Evolutionary conservation across 2,888 invertebrate species (phyloP).

Genomic region (Anorthoa munda): DNA sequence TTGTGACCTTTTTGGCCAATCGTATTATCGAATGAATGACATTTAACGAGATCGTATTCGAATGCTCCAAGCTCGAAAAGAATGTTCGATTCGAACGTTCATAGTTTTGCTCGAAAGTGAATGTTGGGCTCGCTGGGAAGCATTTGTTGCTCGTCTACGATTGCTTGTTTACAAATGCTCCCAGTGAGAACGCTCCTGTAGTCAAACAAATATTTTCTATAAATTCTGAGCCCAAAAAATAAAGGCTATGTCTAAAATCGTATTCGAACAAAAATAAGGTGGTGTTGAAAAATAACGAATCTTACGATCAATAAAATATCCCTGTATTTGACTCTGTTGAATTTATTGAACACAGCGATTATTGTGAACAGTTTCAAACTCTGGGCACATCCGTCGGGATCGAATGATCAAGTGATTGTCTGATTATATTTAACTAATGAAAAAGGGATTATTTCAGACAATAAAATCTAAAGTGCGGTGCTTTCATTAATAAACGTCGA

Average conservation of each 20-base stretch:
- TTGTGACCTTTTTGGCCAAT: no score
- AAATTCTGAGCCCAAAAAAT: constrained; percentile 67
- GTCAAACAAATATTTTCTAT: constrained; percentile 64
- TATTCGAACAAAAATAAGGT: constrained; percentile 74
- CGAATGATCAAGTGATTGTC: constrained; percentile 55
- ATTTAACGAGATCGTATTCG: no score
- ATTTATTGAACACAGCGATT: constrained; percentile 87
- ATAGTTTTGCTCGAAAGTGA: no score
- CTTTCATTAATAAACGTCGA: constrained; percentile 50
- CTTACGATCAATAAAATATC: constrained; percentile 88
- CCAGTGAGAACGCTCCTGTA: no score
- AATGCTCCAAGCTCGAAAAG: no score
- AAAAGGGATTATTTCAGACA: constrained; percentile 52
- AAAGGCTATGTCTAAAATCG: constrained; percentile 66
- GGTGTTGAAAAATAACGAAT: constrained; percentile 78
- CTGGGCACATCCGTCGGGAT: constrained; percentile 63
- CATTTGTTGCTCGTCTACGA: no score
- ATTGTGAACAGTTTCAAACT: constrained; percentile 82
- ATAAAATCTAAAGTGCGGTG: constrained; percentile 57
- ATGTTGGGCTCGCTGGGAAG: no score
- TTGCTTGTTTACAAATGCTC: no score
- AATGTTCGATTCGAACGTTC: no score
- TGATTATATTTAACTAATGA: constrained; percentile 54
- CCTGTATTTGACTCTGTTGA: constrained; percentile 90
- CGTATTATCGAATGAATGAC: no score